Conservation (phyloP, 1,140 invertebrate species). For the Cepaea nemoralis region DNA sequence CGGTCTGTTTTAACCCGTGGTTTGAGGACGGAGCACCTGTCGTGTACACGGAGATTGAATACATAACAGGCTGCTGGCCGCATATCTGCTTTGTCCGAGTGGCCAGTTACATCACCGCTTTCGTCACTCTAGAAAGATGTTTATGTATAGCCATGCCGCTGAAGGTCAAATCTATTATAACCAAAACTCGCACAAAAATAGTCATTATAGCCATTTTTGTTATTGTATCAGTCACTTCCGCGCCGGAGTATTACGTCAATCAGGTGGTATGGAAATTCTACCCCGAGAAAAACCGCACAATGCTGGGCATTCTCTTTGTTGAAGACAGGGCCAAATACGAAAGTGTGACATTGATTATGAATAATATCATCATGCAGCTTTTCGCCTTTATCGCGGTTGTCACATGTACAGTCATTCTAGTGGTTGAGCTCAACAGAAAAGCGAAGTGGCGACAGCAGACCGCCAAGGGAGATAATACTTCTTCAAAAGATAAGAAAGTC, state of each 20-base stretch:
- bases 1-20: neutral
- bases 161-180: slow-evolving; percentile 12
- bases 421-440: neutral
- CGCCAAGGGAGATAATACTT: neutral
- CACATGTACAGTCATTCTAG: slow-evolving; percentile 3
- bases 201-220: neutral
- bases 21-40: neutral
- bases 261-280: slow-evolving; percentile 19
- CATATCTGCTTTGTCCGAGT: slow-evolving; percentile 3
- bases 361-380: slow-evolving; percentile 18
- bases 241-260: slow-evolving; percentile 18
- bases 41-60: neutral
- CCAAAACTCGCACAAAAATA: neutral
- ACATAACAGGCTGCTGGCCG: slow-evolving; percentile 10
- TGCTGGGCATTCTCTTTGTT: neutral
- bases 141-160: slow-evolving; percentile 1
- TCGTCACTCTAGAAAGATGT: slow-evolving; percentile 11
- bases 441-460: slow-evolving; percentile 20
- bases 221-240: neutral
- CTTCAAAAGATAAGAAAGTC: slow-evolving; percentile 5
- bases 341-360: neutral
- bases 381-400: neutral
- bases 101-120: slow-evolving; percentile 19
- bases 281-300: neutral
- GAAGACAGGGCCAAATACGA: neutral